Evolutionary conservation across 2,888 invertebrate genomes (phyloP), one percentile per base, ranked within the genome.

Genomic region (Andrena camellia): DNA sequence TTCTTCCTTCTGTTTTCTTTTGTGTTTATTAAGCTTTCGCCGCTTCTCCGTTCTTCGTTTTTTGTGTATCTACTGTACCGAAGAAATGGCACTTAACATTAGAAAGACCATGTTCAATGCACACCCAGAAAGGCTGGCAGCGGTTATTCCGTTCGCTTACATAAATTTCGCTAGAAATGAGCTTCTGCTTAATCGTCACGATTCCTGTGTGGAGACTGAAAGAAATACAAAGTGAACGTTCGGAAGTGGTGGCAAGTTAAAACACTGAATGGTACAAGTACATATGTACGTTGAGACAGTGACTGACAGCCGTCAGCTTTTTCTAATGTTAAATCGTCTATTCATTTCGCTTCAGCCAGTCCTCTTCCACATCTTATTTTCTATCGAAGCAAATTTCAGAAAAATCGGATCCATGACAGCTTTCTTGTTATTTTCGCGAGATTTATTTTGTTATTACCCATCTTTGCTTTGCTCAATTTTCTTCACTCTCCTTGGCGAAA

Each of bases 171-270:
- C 5, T 66, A 52, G 10, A 63, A 48, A 10, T 64, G 1, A 42
- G n/a, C 26, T 76, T 50, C 33, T 8, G 29, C 59, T 10, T 26
- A 10, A 71, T 48, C 13, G 48, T 57, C 29, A 17, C 10, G 1
- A 48, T 63, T 63, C 5, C 10, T 69, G 0, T n/a, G 17, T 8
- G n/a, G 2, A 31, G 48, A 1, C 17, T 52, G 33, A 13, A 50
- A 1, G 33, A 62, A 68, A 26, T 50, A 50, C 8, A 23, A 64
- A 67, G 35, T 79, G 69, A 64, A 52, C 8, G 54, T 74, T 78
- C 42, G 50, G 31, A 59, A 73, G 64, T 35, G 33, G 35, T 7
- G 48, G 68, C 26, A 57, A 67, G 6, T 62, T 75, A 20, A 33
- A 6, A 8, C 10, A 54, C 26, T 17, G 17, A 60, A 31, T 23